Conservation (phyloP, 2,888 invertebrate genomes). For the Dorcus parallelipipedus region DNA sequence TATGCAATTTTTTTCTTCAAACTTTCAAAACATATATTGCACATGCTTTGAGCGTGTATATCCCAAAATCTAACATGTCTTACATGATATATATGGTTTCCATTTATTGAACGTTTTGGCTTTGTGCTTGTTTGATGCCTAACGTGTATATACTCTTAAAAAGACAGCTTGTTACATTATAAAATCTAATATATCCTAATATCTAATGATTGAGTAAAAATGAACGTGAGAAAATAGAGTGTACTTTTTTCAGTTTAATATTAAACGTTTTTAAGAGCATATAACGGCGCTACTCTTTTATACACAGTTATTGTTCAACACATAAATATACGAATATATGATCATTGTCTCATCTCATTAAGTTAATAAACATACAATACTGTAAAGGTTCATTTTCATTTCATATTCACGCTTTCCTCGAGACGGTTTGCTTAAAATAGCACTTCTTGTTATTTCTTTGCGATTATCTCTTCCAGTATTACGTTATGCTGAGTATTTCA, state of each 20-base stretch:
- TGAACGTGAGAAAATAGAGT: constrained; percentile 3
- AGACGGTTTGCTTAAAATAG: background rate
- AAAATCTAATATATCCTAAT: too few species aligned
- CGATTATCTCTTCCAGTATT: background rate
- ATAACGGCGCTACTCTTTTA: constrained; percentile 12
- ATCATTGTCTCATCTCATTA: constrained; percentile 8
- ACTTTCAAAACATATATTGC: constrained; percentile 1
- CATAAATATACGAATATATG: constrained; percentile 7
- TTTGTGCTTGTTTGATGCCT: too few species aligned
- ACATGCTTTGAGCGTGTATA: constrained; percentile 1
- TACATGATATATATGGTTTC: constrained; percentile 1
- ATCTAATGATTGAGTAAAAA: background rate
- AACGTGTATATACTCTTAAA: background rate
- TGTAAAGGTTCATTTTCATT: background rate
- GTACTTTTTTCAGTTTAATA: background rate
- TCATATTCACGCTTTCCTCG: background rate
- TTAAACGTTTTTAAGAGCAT: constrained; percentile 1
- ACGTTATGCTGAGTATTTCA: background rate
- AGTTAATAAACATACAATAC: constrained; percentile 7
- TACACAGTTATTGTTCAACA: constrained; percentile 18
- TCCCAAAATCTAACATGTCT: background rate
- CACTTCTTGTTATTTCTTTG: background rate
- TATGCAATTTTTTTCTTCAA: background rate
- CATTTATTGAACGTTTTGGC: background rate
- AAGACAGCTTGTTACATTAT: background rate